phyloP scores from a whole-genome alignment of 1,140 invertebrate genomes.

The fruit fly (Drosophila melanogaster) region Release_6_plus_ISO1_MT NT_033779.5:7992001-7992500 shows the following conservation, averaged over 20 bases:
- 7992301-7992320: conserved; percentile 4
- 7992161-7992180: no score
- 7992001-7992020: conserved; percentile 21
- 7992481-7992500: background rate
- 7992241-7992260: conserved; percentile 2
- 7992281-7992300: conserved; percentile 15
- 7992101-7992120: background rate
- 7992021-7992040: background rate
- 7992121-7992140: no score
- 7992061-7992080: background rate
- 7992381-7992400: conserved; percentile 10
- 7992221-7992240: conserved; percentile 3
- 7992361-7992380: conserved; percentile 7
- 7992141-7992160: no score
- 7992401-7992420: conserved; percentile 3
- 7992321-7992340: conserved; percentile 3
- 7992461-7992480: conserved; percentile 31
- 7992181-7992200: no score
- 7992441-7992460: conserved; percentile 16
- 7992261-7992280: conserved; percentile 1
- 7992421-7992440: background rate
- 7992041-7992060: conserved; percentile 1
- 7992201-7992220: conserved; percentile 1
- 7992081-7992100: background rate
- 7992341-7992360: conserved; percentile 4